These are phyloP conservation scores for Papilio polytes DNA, from an alignment of 1,140 invertebrate species.

Conservation along the genomic window DNA sequence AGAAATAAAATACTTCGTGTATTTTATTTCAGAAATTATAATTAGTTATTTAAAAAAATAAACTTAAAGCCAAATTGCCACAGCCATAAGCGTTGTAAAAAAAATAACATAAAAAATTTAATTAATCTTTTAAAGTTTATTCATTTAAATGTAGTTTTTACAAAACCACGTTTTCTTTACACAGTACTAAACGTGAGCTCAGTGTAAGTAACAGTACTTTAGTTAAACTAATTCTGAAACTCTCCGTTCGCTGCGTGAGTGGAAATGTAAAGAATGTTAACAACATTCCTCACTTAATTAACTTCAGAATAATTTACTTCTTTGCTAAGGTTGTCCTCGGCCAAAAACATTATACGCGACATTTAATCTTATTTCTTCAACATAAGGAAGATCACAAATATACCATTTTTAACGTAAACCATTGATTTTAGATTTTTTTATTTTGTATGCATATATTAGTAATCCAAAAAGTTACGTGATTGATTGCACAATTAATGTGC, in stretches of 20 bases:
- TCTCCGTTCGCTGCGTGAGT: constrained; percentile 13
- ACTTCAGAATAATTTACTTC: constrained; percentile 31
- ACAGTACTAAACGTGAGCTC: not conserved
- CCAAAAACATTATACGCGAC: not conserved
- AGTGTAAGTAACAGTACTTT: constrained; percentile 26
- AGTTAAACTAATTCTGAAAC: constrained; percentile 26
- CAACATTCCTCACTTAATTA: constrained; percentile 35
- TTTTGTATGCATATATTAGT: not conserved
- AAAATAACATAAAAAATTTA: no score
- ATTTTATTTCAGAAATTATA: not conserved
- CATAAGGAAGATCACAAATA: not conserved
- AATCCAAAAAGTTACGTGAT: constrained; percentile 9
- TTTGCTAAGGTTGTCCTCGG: constrained; percentile 7
- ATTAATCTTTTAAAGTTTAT: not conserved
- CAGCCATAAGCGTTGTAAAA: no score
- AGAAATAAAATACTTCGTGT: not conserved
- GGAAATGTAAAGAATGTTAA: constrained; percentile 31
- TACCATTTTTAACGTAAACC: not conserved
- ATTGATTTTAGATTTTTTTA: not conserved
- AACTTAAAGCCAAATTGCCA: no score
- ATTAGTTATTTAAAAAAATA: not conserved
- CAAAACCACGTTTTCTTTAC: not conserved
- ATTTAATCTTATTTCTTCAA: not conserved
- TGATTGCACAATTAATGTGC: constrained; percentile 11
- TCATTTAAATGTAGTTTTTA: not conserved